Evolutionary conservation across 2,797 vertebrate species (phyloP).

Genomic region (Vespertilio murinus): DNA sequence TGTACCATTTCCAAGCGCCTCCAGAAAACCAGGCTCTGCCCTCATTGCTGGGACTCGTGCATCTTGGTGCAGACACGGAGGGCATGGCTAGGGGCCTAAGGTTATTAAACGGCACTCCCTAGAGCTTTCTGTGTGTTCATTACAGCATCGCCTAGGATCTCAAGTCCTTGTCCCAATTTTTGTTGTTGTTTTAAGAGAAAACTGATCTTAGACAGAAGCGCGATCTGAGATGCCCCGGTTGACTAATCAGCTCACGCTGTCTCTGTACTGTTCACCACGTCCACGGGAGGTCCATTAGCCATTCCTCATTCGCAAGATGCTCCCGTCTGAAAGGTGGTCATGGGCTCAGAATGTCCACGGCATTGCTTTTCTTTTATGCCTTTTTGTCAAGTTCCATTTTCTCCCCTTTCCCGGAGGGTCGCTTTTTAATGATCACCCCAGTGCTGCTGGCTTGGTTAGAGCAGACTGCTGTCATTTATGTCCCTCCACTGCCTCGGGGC

Average conservation of each 20-base stretch:
- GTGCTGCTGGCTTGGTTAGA: slow-evolving; percentile 36
- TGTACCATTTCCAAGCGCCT: background rate
- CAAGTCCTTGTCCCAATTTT: slow-evolving; percentile 45
- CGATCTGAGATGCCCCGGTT: background rate
- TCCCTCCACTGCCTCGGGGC: background rate
- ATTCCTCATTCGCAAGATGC: slow-evolving; percentile 48
- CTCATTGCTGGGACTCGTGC: background rate
- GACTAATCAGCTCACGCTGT: slow-evolving; percentile 10
- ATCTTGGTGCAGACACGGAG: background rate
- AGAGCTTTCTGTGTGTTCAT: slow-evolving; percentile 59
- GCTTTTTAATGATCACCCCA: slow-evolving; percentile 54
- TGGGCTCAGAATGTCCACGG: background rate
- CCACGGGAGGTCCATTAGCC: slow-evolving; percentile 63
- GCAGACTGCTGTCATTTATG: slow-evolving; percentile 35
- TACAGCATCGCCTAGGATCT: slow-evolving; percentile 38
- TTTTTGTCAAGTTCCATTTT: slow-evolving; percentile 66
- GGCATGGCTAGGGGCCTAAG: background rate
- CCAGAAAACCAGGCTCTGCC: background rate
- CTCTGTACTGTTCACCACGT: slow-evolving; percentile 50
- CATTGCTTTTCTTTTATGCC: background rate
- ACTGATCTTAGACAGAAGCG: slow-evolving; percentile 35
- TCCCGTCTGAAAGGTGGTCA: slow-evolving; percentile 49
- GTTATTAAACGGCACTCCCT: background rate
- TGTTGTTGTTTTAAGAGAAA: slow-evolving; percentile 13
- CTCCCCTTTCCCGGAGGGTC: slow-evolving; percentile 53